These are phyloP conservation scores for Yponomeuta malinellus DNA, from an alignment of 2,888 invertebrate species.

Conservation along the genomic window DNA sequence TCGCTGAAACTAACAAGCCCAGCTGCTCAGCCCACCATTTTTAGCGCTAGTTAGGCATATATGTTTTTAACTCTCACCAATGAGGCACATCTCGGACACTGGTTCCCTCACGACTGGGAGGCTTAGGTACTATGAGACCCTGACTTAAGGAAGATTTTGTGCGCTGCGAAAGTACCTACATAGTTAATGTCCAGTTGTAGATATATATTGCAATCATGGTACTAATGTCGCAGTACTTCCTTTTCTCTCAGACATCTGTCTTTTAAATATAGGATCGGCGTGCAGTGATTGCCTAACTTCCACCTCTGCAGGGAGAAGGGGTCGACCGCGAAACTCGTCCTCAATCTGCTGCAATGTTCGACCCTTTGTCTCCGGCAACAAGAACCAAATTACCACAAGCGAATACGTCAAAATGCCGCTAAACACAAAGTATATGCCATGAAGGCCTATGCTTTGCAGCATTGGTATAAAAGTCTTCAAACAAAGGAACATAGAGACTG, in stretches of 20 bases:
- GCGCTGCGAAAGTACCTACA: too few relatives aligned
- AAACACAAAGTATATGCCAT: constrained; percentile 76
- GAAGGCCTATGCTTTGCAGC: constrained; percentile 62
- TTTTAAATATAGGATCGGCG: constrained; percentile 40
- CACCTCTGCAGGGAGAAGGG: constrained; percentile 18
- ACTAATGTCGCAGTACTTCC: constrained; percentile 26
- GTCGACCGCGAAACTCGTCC: constrained; percentile 60
- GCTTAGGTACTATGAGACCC: too few relatives aligned
- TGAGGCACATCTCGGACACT: too few relatives aligned
- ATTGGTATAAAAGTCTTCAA: constrained; percentile 77
- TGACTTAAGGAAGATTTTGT: too few relatives aligned
- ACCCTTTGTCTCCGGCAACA: constrained; percentile 80
- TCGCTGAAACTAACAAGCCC: too few relatives aligned
- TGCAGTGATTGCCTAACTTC: constrained; percentile 30
- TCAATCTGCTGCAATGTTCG: constrained; percentile 80
- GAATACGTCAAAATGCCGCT: constrained; percentile 65
- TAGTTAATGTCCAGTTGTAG: too few relatives aligned
- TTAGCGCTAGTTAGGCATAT: too few relatives aligned
- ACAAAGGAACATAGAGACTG: constrained; percentile 74
- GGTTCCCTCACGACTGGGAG: too few relatives aligned
- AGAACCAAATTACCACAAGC: constrained; percentile 69
- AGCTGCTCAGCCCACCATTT: too few relatives aligned
- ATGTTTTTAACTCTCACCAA: too few relatives aligned
- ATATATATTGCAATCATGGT: not conserved
- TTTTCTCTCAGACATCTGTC: constrained; percentile 38